Evolutionary conservation across 2,113 vertebrate species (phyloP), one percentile per base, ranked within the genome.

Genomic region (Myotis brandtii): DNA sequence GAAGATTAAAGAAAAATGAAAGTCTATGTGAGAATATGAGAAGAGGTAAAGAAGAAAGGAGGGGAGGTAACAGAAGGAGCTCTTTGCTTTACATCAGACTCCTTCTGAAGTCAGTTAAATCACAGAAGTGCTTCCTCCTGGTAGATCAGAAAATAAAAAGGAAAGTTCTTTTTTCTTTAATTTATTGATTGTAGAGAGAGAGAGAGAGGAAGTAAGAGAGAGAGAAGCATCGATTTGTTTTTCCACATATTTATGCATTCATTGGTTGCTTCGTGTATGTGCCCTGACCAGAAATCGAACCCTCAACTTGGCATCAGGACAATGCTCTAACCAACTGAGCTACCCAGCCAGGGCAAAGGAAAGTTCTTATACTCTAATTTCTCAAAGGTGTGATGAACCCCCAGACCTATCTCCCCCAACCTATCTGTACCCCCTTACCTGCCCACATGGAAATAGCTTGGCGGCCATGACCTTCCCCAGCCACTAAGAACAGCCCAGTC

Each of bases 121-220:
- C 21, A 80, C 9, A 86, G 66, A 97, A 69, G 52, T 54, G 12
- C 17, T 17, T 93, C 91, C 84, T 94, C 69, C 62, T 67, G 9
- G 12, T 62, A 69, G 67, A 16, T 80, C 77, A 85, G n/a, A 88
- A 75, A 81, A 75, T 81, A 64, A 76, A 92, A 85, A 40, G 4
- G 13, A 10, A 92, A 91, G 40, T 75, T 88, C 59, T 67, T 18
- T 37, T n/a, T 67, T 32, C 12, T 66, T 66, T 66, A 62, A 62
- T 62, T 11, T 32, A 64, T 14, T 64, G 62, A 67, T 67, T 17
- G 14, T 8, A 67, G 64, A 67, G 32, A n/a, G 32, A n/a, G 32
- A n/a, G 62, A 32, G 37, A 37, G 37, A 37, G 37, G 37, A 37
- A 67, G 64, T n/a, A n/a, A n/a, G 32, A 67, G 64, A 66, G 62